These are phyloP conservation scores for Lamprotornis superbus DNA, from an alignment of 2,113 vertebrate species.

Conservation along the genomic window DNA sequence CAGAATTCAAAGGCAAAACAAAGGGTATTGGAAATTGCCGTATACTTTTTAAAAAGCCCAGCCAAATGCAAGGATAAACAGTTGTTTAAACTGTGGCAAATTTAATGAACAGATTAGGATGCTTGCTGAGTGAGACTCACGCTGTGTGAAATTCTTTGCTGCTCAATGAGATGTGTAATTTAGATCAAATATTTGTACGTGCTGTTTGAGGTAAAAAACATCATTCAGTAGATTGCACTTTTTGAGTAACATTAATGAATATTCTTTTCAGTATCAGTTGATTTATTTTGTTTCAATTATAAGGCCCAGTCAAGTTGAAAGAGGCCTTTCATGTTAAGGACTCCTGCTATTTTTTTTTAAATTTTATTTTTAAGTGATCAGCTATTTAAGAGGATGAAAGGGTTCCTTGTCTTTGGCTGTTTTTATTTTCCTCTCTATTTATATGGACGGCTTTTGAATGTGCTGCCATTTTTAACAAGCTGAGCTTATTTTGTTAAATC, in stretches of 20 bases:
- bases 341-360: not conserved
- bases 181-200: conserved; percentile 43
- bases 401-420: not conserved
- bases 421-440: not conserved
- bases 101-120: conserved; percentile 36
- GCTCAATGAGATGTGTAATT: conserved; percentile 50
- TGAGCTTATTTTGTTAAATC: not conserved
- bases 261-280: not conserved
- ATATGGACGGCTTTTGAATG: not conserved
- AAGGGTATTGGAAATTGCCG: not conserved
- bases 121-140: conserved; percentile 37
- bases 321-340: not conserved
- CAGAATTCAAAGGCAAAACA: not conserved
- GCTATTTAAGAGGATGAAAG: not conserved
- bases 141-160: conserved; percentile 49
- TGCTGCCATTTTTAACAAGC: not conserved
- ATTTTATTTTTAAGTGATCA: not conserved
- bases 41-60: not conserved
- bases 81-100: conserved; percentile 41
- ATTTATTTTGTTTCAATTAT: not conserved
- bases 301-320: not conserved
- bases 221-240: not conserved
- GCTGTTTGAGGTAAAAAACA: conserved; percentile 25
- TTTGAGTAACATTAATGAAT: not conserved
- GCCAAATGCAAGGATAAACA: not conserved